Base-by-base conservation (phyloP, 2,888 invertebrate species). In the Eueremaeus valkanovi region DNA sequence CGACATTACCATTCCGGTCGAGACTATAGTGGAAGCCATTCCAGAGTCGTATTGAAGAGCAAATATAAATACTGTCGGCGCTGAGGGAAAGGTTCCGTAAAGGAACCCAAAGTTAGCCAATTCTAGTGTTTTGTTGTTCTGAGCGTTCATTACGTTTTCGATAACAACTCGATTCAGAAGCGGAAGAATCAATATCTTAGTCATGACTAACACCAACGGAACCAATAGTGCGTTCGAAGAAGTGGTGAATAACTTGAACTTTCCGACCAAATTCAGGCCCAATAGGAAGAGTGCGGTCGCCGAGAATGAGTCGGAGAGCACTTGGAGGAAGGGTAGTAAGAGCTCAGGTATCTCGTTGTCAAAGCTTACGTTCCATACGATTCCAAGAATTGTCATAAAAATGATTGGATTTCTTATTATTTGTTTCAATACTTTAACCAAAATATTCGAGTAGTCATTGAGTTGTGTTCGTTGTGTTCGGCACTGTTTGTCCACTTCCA, bases 41-140 rank as follows among this genome's bases (percentile, higher is more conserved):
- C 93, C 93, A 73, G 93, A 84, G 79, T 90, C 89, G 83, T 95
- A 95, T 78, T 93, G 89, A 58, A 91, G 88, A 0, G 96, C 93
- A 84, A 95, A 94, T 3, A 97, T 93, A 83, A 96, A 95, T 0
- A 95, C 92, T n/a, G 93, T 93, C 0, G 96, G 96, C 0, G 96
- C 96, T 0, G 95, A 90, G 0, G 97, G 97, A 83, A 97, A 92
- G 0, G 95, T 95, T 74, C 97, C 96, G 82, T 96, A 96, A 0
- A 97, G 86, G 85, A 97, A 97, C 0, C 93, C 96, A 83, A 92
- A 96, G 55, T 93, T 95, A 79, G 93, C 92, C 76, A 93, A 85
- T 78, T 93, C 91, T 13, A 88, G 86, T 0, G 92, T 92, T 80
- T 92, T 91, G 24, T 90, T 88, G 21, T 87, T 86, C 81, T 90